phyloP scores from a whole-genome alignment of 2,113 vertebrate species.

The Opisthocomus hoazin region DNA sequence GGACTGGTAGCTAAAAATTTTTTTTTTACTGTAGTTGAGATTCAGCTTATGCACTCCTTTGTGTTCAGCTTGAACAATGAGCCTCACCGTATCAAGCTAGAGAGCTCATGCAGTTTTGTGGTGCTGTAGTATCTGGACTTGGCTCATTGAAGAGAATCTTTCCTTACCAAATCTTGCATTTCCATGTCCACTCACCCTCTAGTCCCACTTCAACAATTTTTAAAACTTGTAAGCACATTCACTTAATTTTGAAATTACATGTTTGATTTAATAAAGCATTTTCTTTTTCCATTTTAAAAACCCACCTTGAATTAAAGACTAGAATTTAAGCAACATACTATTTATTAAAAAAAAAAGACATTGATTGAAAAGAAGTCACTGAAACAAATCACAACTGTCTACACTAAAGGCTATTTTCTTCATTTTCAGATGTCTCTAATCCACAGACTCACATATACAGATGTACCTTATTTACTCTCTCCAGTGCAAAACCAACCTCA shows the following conservation, averaged over 20 bases:
- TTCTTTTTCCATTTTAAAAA: background rate
- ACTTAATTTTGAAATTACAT: too few species aligned
- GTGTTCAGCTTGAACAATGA: background rate
- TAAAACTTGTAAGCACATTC: background rate
- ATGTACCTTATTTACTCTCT: background rate
- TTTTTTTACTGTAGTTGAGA: background rate
- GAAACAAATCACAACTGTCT: background rate
- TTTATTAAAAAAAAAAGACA: background rate
- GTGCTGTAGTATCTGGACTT: background rate
- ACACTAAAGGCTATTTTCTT: background rate
- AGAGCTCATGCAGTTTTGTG: fast-evolving
- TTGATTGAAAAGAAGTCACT: background rate
- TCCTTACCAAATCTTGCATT: background rate
- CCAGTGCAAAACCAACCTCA: background rate
- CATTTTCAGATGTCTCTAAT: background rate
- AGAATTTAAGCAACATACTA: background rate
- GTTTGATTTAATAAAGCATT: background rate
- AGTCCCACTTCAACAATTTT: background rate
- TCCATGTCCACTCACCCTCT: background rate
- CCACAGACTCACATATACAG: background rate
- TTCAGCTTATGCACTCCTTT: background rate
- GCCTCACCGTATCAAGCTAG: background rate
- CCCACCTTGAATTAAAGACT: background rate
- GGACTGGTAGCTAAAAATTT: background rate
- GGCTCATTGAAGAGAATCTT: background rate